These are phyloP conservation scores for Euwallacea fornicatus DNA, from an alignment of 1,140 invertebrate genomes.

Conservation along the genomic window DNA sequence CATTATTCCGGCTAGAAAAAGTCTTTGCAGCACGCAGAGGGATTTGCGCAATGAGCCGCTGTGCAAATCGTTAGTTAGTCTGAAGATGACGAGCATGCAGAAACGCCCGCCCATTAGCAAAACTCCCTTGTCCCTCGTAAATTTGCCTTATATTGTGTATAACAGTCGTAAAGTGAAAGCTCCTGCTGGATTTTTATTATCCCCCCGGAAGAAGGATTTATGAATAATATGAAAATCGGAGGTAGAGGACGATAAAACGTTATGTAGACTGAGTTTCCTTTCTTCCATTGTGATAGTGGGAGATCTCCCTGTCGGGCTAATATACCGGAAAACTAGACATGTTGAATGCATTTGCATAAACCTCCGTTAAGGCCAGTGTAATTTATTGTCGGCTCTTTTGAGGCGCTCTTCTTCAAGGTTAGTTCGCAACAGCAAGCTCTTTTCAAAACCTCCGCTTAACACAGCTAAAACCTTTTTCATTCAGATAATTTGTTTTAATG, in stretches of 20 bases:
- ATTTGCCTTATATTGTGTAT: background rate
- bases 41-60: too few relatives aligned
- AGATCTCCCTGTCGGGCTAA: background rate
- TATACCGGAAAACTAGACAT: conserved; percentile 9
- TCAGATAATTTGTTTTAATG: background rate
- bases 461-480: background rate
- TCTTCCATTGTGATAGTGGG: background rate
- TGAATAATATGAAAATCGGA: conserved; percentile 4
- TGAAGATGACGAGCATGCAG: too few relatives aligned
- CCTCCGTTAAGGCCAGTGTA: background rate
- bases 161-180: background rate
- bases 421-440: background rate
- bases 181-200: conserved; percentile 3
- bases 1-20: conserved; percentile 8
- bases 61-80: too few relatives aligned
- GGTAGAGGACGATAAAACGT: background rate
- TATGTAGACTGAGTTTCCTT: background rate
- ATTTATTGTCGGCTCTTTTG: background rate
- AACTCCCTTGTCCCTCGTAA: background rate
- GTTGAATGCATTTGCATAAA: background rate
- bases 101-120: background rate
- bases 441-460: too few relatives aligned
- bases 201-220: background rate
- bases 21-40: background rate
- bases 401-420: background rate